phyloP scores from a whole-genome alignment of 2,113 vertebrate species.

The Sapajus apella region DNA sequence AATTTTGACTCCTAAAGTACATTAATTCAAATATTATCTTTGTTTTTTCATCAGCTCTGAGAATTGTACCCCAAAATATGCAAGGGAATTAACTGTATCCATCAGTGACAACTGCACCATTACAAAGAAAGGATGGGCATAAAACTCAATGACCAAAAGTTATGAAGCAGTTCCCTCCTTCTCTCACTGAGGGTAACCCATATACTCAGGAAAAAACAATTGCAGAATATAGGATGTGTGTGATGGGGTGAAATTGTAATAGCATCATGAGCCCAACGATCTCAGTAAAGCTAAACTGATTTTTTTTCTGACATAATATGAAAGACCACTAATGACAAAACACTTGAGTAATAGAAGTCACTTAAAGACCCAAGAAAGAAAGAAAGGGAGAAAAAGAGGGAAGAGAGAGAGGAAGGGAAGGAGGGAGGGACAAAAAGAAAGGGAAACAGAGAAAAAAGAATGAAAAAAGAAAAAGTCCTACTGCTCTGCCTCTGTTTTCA shows the following conservation, averaged over 20 bases:
- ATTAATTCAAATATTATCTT: conserved; percentile 10
- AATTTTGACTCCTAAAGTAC: neutral
- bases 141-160: neutral
- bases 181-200: neutral
- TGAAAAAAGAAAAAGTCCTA: neutral
- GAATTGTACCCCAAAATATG: neutral
- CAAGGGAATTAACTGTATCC: neutral
- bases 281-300: neutral
- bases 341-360: neutral
- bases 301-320: neutral
- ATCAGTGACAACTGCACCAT: neutral
- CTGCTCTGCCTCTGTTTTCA: neutral
- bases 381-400: neutral
- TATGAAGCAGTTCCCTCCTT: neutral
- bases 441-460: neutral
- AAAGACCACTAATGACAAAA: neutral
- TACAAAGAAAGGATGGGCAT: neutral
- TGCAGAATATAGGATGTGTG: neutral
- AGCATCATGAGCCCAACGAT: neutral
- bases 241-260: neutral
- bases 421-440: neutral
- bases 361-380: too few species aligned
- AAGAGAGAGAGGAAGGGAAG: too few species aligned
- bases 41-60: neutral
- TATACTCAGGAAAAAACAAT: neutral